Base-by-base conservation (phyloP, 2,113 vertebrate species). In the Plecotus auritus region DNA sequence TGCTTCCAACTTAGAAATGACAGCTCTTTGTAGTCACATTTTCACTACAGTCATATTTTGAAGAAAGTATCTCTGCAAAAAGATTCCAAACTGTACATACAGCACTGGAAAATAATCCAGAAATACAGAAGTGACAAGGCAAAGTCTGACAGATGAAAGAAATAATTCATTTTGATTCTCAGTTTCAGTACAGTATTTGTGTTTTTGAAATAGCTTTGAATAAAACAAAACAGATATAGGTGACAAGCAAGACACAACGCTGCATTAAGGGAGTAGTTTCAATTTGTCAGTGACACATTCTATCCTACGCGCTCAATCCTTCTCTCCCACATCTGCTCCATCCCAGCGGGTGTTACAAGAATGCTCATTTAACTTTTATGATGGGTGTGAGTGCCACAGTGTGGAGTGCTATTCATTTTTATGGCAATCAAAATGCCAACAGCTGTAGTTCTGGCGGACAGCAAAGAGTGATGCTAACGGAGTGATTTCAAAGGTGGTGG, bases 311-410 rank as follows among this genome's bases (percentile, higher is more conserved):
- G 11, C 42, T 94, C 66, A 90, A 20, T 61, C 67, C 35, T 72
- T 85, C 26, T 82, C 86, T 82, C 54, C 78, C 67, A 83, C 81
- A 76, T 72, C 88, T 92, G 88, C 66, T 54, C 73, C 64, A 40
- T 81, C 86, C 86, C 94, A 93, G 70, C 1, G 16, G 78, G 73
- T 83, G 80, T 67, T 95, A 37, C 26, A 45, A 94, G 82, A 95
- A 92, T 54, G 72, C 35, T 93, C 92, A 91, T 91, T 96, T 97
- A 96, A 90, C 72, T 95, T 87, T 92, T 77, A 96, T 70, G 88
- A 95, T 72, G 59, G 45, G 84, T 78, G 47, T 90, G 87, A 93
- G 11, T 76, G 84, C 83, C 64, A 73, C 90, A 76, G 18, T 35
- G 64, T 67, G 73, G 81, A 69, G 26, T 35, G 26, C 77, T 83